A percentile compares a stretch with the other conserved stretches of the same genome.
phyloP scores from a whole-genome alignment of 2,113 vertebrate genomes.

The Alligator sinensis region DNA sequence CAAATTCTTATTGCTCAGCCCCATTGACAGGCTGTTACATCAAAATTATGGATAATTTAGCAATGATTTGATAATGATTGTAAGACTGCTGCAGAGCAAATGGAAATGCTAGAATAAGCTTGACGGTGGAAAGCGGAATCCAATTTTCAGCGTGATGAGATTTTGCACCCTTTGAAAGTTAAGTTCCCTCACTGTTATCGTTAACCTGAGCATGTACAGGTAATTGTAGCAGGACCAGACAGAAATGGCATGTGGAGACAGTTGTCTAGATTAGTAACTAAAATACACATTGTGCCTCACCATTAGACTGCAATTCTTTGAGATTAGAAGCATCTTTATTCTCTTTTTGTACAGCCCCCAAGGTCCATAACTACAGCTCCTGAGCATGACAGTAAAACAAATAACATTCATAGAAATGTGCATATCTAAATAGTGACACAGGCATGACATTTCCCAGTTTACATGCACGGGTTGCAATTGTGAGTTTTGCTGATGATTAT shows the following conservation, averaged over 20 bases:
- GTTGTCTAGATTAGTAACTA: background rate
- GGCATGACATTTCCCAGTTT: background rate
- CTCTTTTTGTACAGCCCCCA: background rate
- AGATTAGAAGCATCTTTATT: background rate
- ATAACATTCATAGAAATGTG: background rate
- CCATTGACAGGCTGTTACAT: background rate
- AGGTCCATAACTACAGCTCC: background rate
- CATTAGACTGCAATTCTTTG: background rate
- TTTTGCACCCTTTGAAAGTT: conserved; percentile 22
- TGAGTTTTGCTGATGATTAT: background rate
- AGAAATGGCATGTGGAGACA: background rate
- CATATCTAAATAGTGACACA: background rate
- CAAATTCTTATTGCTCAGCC: conserved; percentile 17
- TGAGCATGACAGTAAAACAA: background rate
- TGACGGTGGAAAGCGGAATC: background rate
- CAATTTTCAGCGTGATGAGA: background rate
- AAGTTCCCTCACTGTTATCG: background rate
- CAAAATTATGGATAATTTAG: conserved; percentile 42
- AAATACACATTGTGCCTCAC: background rate
- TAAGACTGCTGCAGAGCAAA: conserved; percentile 19
- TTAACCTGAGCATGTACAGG: background rate
- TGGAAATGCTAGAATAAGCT: background rate
- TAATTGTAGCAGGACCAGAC: background rate
- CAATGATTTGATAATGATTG: conserved; percentile 40
- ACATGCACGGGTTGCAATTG: background rate